Base-by-base conservation (phyloP, 2,888 invertebrate species). In the Caenorhabditis sp. region DNA sequence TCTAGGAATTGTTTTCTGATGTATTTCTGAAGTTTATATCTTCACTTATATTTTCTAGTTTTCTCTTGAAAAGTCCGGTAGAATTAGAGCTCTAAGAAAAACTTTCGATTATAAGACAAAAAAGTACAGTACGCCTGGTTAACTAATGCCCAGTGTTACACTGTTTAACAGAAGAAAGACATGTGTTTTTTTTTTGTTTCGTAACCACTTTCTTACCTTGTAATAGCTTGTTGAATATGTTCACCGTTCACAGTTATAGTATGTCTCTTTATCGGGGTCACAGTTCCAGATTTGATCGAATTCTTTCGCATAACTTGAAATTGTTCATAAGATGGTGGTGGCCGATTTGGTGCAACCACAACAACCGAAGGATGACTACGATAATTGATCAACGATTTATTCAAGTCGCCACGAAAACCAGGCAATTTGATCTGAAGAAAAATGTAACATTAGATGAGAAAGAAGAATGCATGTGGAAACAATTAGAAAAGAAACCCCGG, bases 281-380 rank as follows among this genome's bases (percentile, higher is more conserved):
- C 50, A 27, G 38, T n/a, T 68, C 63, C 43, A 43, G 43, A 43
- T 23, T 70, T 71, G 54, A 71, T 67, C n/a, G 73, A 73, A 31
- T 63, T 68, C 38, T 65, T 31, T 27, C 73, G 58, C 31, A 63
- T 27, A 5, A 73, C 60, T 52, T 69, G 73, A 43, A 78, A 76
- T 69, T 79, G 79, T 25, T 80, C 79, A 63, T 80, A 80, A 1
- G 68, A 56, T 0, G 79, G 79, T 10, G 77, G 77, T 27, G 70
- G 70, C 25, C 65, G 58, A 52, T 59, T 53, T n/a, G 60, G 54
- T 53, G 61, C 59, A 57, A 54, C 14, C 23, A 53, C 31, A 31
- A 43, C n/a, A 58, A 64, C 1, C 50, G 69, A 36, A 67, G 66
- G 60, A 68, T 64, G 56, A 52, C 67, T 54, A 10, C 17, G 43